Conservation (phyloP, 2,113 vertebrate genomes). For the Erythrocercus mccallii region DNA sequence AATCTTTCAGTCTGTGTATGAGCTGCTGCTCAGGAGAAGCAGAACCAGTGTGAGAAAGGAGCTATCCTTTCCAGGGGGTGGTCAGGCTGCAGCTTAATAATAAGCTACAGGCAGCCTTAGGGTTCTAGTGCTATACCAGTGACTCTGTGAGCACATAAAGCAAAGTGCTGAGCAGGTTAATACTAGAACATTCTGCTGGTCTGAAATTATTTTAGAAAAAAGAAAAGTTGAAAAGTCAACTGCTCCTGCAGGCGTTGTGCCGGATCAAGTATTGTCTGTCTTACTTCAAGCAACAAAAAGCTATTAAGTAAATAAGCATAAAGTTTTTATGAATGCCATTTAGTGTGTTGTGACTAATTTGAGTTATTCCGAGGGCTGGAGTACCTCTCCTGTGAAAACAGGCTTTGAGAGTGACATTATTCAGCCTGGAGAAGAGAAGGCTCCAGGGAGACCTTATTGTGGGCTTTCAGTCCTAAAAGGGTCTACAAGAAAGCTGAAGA, state of each 20-base stretch:
- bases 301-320: not conserved
- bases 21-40: not conserved
- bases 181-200: not conserved
- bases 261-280: not conserved
- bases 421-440: not conserved
- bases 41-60: not conserved
- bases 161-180: not conserved
- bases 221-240: not conserved
- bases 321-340: not conserved
- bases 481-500: not conserved
- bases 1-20: not conserved
- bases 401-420: not conserved
- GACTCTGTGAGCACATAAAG: not conserved
- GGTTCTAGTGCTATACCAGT: not conserved
- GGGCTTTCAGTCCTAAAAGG: not conserved
- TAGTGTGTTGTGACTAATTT: not conserved
- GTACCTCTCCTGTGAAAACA: not conserved
- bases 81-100: not conserved
- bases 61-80: not conserved
- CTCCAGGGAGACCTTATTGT: not conserved
- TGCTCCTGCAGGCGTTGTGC: not conserved
- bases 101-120: slow-evolving; percentile 3
- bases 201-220: not conserved
- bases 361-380: not conserved
- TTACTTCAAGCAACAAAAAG: slow-evolving; percentile 3